Conservation (phyloP, 92 coral and sea anemone genomes). For the Bergia puertoricense region DNA sequence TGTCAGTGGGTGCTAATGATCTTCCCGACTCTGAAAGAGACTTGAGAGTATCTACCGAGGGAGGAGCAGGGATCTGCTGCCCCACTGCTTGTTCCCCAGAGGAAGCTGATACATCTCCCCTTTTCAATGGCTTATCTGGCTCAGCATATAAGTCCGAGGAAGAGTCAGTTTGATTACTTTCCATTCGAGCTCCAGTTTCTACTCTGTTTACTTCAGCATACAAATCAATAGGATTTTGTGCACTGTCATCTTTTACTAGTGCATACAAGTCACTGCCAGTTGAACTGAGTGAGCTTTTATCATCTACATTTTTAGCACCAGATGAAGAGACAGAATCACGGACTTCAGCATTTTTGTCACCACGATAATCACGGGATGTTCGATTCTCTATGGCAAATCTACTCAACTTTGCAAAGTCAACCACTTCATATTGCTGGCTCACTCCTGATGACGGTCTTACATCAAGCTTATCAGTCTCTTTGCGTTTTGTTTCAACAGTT, state of each 20-base stretch:
- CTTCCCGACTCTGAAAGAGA: conserved; percentile 26
- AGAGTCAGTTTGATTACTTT: background rate
- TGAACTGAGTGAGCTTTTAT: background rate
- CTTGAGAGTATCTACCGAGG: conserved; percentile 8
- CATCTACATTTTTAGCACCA: background rate
- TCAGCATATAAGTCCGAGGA: conserved; percentile 7
- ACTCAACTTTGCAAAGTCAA: conserved; percentile 25
- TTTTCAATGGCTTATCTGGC: background rate
- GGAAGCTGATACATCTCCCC: background rate
- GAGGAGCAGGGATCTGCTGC: conserved; percentile 9
- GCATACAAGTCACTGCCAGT: conserved; percentile 8
- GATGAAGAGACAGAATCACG: background rate
- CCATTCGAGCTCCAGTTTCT: background rate
- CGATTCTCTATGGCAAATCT: conserved; percentile 14
- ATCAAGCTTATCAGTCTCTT: background rate
- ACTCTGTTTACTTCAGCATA: conserved; percentile 29
- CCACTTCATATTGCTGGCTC: conserved; percentile 32
- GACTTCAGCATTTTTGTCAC: background rate
- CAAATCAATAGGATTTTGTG: background rate
- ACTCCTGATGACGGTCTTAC: background rate
- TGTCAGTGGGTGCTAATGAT: background rate
- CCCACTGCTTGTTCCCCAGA: background rate
- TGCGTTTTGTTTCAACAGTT: conserved; percentile 16
- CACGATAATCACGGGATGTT: background rate
- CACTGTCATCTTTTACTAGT: conserved; percentile 6